A percentile compares a stretch with the other conserved stretches of the same genome.
These are phyloP conservation scores for Proctacanthus coquilletti DNA, from an alignment of 1,140 invertebrate species.

Conservation along the genomic window DNA sequence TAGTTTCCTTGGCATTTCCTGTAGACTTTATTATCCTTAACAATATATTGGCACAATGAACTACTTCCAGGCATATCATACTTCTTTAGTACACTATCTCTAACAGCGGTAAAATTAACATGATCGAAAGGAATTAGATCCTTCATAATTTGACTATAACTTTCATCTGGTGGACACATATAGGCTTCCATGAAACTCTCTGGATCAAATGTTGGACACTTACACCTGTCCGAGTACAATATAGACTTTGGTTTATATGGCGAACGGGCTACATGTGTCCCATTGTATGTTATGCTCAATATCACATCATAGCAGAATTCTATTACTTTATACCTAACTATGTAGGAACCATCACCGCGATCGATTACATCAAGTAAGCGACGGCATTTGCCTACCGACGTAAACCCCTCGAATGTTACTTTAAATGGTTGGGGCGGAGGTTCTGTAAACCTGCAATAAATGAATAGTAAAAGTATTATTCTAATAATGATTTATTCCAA, in stretches of 20 bases:
- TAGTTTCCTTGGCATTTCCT: conserved; percentile 84
- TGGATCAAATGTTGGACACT: too few species aligned
- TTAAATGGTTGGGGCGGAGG: conserved; percentile 11
- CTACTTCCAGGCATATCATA: conserved; percentile 56
- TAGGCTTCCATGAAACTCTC: too few species aligned
- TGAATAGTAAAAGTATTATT: too few species aligned
- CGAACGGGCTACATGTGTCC: conserved; percentile 46
- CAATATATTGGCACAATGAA: conserved; percentile 81
- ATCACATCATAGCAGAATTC: conserved; percentile 54
- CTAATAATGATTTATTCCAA: too few species aligned
- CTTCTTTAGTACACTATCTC: conserved; percentile 40
- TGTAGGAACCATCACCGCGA: conserved; percentile 69
- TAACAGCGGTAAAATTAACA: conserved; percentile 55
- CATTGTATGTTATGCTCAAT: conserved; percentile 54
- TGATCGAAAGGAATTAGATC: conserved; percentile 56
- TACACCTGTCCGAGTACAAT: conserved; percentile 69
- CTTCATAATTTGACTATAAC: conserved; percentile 46
- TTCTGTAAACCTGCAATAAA: conserved; percentile 7
- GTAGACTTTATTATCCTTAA: conserved; percentile 75
- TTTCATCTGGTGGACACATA: conserved; percentile 46
- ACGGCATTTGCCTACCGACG: conserved; percentile 16
- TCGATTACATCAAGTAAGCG: conserved; percentile 50
- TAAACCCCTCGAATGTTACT: conserved; percentile 12
- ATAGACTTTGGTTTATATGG: conserved; percentile 50
- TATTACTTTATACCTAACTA: conserved; percentile 69